phyloP scores from a whole-genome alignment of 2,113 vertebrate genomes.

The Sylvia atricapilla region DNA sequence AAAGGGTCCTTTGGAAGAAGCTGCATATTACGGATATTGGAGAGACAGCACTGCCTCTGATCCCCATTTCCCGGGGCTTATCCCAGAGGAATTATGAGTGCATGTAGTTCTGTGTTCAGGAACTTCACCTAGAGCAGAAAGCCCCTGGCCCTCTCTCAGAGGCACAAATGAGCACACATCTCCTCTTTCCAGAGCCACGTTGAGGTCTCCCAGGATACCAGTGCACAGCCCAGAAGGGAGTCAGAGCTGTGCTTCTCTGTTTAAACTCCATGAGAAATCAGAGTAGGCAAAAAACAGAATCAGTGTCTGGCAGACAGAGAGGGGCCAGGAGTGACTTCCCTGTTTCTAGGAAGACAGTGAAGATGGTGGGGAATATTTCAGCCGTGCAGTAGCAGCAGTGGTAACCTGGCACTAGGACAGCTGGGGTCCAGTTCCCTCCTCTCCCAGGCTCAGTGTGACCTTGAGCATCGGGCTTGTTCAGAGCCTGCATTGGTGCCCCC shows the following conservation, averaged over 20 bases:
- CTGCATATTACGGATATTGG: too few species aligned
- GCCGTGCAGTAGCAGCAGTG: not conserved
- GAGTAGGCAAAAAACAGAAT: not conserved
- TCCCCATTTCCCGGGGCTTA: not conserved
- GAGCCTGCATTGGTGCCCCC: not conserved
- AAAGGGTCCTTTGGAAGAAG: not conserved
- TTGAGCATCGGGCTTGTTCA: not conserved
- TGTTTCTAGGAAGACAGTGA: not conserved
- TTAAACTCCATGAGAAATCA: not conserved
- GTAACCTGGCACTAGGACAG: not conserved
- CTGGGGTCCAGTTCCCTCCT: not conserved
- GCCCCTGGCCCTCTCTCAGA: not conserved
- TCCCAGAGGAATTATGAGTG: not conserved
- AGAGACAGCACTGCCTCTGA: not conserved
- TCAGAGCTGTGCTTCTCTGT: not conserved
- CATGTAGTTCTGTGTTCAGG: not conserved
- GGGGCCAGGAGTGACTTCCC: not conserved
- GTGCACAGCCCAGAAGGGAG: not conserved
- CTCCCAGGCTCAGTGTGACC: not conserved
- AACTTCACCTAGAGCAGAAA: not conserved
- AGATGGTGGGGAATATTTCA: conserved; percentile 49
- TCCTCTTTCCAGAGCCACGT: not conserved
- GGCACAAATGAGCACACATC: not conserved
- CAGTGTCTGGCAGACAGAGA: not conserved
- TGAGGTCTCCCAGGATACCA: not conserved